Evolutionary conservation across 2,797 vertebrate species (phyloP).

Genomic region (Jordanella pulchra): DNA sequence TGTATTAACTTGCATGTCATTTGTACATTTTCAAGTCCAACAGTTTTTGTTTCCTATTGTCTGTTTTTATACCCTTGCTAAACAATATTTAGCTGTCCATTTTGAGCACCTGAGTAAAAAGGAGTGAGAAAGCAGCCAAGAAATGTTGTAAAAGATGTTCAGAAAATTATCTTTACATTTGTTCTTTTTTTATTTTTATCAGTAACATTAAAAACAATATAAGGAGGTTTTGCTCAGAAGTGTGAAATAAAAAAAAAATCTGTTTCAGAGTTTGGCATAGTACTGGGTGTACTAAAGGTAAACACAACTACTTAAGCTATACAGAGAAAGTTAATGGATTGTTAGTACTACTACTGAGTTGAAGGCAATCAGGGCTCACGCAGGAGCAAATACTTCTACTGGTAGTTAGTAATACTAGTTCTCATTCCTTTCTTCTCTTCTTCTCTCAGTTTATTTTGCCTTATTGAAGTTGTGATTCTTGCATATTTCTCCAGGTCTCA

Average conservation of each 20-base stretch:
- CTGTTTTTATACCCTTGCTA: not conserved
- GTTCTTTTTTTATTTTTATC: no score
- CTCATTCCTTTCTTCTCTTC: not conserved
- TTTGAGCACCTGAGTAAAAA: not conserved
- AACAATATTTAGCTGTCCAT: not conserved
- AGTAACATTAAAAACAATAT: not conserved
- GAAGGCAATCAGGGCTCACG: not conserved
- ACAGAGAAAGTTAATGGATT: not conserved
- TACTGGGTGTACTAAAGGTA: not conserved
- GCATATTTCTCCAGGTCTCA: not conserved
- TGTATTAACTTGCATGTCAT: not conserved
- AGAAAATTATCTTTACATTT: not conserved
- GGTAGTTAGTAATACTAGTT: no score
- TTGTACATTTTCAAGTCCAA: not conserved
- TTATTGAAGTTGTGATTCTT: not conserved
- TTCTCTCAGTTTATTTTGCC: not conserved
- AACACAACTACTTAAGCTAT: no score
- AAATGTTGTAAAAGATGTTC: not conserved
- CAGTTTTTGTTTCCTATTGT: not conserved
- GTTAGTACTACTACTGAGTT: not conserved
- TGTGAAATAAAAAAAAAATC: not conserved
- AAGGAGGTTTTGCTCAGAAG: not conserved
- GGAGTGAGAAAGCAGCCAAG: not conserved
- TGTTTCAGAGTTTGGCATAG: not conserved
- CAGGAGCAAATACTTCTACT: not conserved